Evolutionary conservation across 2,888 invertebrate genomes (phyloP).

Genomic region (Eristalis intricaria): DNA sequence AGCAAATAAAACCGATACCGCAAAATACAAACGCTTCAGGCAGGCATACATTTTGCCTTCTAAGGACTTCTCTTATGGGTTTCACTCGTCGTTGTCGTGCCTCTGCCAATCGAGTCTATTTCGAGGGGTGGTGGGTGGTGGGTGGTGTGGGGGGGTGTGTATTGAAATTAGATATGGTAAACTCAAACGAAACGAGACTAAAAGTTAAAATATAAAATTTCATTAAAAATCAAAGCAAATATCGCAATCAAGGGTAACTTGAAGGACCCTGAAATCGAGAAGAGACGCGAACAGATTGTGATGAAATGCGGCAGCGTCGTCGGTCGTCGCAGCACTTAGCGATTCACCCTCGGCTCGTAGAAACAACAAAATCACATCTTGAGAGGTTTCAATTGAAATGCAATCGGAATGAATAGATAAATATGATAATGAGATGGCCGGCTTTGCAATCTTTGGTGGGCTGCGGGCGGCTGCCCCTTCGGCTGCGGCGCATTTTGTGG

Average conservation of each 20-base stretch:
- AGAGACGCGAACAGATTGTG: constrained; percentile 28
- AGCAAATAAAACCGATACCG: constrained; percentile 65
- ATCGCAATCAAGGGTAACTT: constrained; percentile 30
- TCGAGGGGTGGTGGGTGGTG: no score
- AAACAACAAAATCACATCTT: background rate
- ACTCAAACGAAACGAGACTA: constrained; percentile 53
- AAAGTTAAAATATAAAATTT: constrained; percentile 70
- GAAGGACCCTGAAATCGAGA: constrained; percentile 15
- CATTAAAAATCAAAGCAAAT: constrained; percentile 65
- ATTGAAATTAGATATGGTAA: constrained; percentile 68
- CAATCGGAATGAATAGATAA: constrained; percentile 57
- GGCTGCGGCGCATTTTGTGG: background rate
- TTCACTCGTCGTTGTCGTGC: background rate
- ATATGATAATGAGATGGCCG: constrained; percentile 43
- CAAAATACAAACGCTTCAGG: constrained; percentile 56
- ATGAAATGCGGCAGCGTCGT: background rate
- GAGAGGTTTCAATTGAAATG: constrained; percentile 31
- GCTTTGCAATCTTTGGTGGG: background rate
- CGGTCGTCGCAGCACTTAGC: background rate
- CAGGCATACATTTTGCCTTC: constrained; percentile 53
- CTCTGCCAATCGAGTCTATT: background rate
- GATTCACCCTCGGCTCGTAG: background rate
- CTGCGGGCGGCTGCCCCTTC: background rate
- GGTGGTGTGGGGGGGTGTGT: background rate
- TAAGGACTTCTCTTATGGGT: constrained; percentile 25